phyloP scores from a whole-genome alignment of 2,113 vertebrate genomes.

The Notarius quadriscutis region DNA sequence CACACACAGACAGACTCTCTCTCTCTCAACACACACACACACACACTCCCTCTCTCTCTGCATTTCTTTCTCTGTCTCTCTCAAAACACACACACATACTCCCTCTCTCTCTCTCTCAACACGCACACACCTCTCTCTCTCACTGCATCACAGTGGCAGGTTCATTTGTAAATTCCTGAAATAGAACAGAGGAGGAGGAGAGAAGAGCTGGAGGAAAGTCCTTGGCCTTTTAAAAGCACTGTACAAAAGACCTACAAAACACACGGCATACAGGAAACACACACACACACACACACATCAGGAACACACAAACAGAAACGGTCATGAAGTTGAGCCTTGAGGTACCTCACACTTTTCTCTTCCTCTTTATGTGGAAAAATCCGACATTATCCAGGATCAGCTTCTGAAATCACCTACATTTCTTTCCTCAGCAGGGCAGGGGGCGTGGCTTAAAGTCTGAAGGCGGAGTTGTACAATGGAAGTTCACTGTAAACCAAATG shows the following conservation, averaged over 20 bases:
- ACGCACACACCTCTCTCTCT: too few relatives aligned
- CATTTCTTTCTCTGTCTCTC: too few relatives aligned
- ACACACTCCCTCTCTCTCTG: not conserved
- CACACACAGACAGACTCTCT: not conserved
- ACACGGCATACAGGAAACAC: not conserved
- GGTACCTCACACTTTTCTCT: not conserved
- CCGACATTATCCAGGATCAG: not conserved
- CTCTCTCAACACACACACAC: not conserved
- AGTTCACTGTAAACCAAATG: too few relatives aligned
- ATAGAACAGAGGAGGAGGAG: not conserved
- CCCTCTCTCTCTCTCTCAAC: not conserved
- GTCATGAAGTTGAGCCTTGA: not conserved
- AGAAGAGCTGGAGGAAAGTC: constrained; percentile 24
- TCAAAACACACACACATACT: too few relatives aligned
- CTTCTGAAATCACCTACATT: not conserved
- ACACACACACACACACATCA: not conserved
- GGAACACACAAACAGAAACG: not conserved
- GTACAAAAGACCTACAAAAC: constrained; percentile 6
- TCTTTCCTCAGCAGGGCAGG: not conserved
- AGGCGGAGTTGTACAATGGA: not conserved
- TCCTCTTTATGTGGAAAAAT: not conserved
- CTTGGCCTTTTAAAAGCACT: constrained; percentile 5
- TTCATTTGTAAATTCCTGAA: constrained; percentile 44
- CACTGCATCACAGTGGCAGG: constrained; percentile 29
- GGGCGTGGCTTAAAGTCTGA: not conserved